A percentile compares a stretch with the other conserved stretches of the same genome.
Evolutionary conservation across 1,140 invertebrate species (phyloP).

Genomic region (Brachionus koreanus): DNA sequence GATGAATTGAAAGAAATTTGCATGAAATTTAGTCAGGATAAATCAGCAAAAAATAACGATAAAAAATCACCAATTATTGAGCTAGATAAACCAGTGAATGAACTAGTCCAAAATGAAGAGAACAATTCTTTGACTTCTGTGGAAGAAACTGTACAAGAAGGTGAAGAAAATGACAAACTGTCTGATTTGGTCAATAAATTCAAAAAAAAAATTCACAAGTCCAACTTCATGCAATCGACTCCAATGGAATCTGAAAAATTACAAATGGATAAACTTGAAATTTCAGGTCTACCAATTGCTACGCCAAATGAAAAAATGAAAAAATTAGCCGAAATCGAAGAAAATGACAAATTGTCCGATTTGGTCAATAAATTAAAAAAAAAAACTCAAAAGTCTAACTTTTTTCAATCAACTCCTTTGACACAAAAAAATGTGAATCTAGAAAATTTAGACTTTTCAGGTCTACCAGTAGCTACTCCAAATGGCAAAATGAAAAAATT

Average conservation of each 20-base stretch:
- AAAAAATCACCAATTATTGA: not conserved
- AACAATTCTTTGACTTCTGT: not conserved
- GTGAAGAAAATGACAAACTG: not conserved
- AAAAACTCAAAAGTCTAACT: not conserved
- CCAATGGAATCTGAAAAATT: not conserved
- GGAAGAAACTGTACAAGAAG: not conserved
- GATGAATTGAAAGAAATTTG: not conserved
- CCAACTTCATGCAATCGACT: not conserved
- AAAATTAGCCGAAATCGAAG: not conserved
- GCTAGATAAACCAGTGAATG: not conserved
- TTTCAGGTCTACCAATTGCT: not conserved
- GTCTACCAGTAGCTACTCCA: not conserved
- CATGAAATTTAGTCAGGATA: not conserved
- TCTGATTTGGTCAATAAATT: not conserved
- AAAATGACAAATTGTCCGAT: not conserved
- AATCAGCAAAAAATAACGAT: not conserved
- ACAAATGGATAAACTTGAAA: not conserved
- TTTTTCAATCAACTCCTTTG: not conserved
- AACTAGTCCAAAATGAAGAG: not conserved
- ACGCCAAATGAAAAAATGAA: not conserved
- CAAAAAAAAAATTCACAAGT: not conserved
- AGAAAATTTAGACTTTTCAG: not conserved
- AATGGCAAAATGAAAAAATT: not conserved
- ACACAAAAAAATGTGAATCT: not conserved
- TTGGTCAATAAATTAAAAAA: not conserved